phyloP scores from a whole-genome alignment of 2,888 invertebrate species.

The Drosophila subquinaria region DNA sequence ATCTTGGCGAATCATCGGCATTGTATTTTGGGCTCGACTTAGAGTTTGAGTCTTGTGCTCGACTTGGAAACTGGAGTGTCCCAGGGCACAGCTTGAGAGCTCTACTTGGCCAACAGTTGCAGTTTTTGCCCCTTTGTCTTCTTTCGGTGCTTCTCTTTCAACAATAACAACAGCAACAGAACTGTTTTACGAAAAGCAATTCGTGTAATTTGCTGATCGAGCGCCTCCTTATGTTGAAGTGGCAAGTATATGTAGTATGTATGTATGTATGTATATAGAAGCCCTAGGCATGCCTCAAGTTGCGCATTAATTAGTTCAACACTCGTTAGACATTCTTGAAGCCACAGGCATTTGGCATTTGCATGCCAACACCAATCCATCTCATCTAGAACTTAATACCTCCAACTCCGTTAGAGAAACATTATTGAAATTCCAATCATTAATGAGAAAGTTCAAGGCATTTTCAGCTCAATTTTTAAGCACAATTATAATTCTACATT shows the following conservation, averaged over 20 bases:
- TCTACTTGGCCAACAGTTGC: slow-evolving; percentile 63
- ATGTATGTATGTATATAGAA: slow-evolving; percentile 35
- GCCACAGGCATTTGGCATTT: slow-evolving; percentile 75
- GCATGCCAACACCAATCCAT: slow-evolving; percentile 32
- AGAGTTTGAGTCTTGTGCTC: slow-evolving; percentile 10
- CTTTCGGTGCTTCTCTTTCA: slow-evolving; percentile 29
- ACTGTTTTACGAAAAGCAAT: slow-evolving; percentile 51
- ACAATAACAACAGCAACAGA: slow-evolving; percentile 17
- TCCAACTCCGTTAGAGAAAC: slow-evolving; percentile 25
- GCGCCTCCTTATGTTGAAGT: slow-evolving; percentile 19
- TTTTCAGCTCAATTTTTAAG: too few relatives aligned
- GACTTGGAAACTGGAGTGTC: slow-evolving; percentile 50
- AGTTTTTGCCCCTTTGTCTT: slow-evolving; percentile 49
- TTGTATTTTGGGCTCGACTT: slow-evolving; percentile 46
- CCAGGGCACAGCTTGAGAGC: slow-evolving; percentile 68
- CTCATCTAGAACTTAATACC: slow-evolving; percentile 62
- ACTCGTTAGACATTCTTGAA: slow-evolving; percentile 64
- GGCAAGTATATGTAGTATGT: slow-evolving; percentile 2
- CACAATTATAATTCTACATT: too few relatives aligned
- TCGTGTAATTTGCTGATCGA: slow-evolving; percentile 63
- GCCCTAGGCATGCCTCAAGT: slow-evolving; percentile 58
- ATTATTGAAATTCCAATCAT: slow-evolving; percentile 58
- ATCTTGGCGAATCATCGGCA: slow-evolving; percentile 75
- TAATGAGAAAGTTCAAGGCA: slow-evolving; percentile 9
- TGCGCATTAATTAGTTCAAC: slow-evolving; percentile 75